A percentile compares a stretch with the other conserved stretches of the same genome.
Conservation (phyloP, 2,888 invertebrate species). For the Tachina lurida region DNA sequence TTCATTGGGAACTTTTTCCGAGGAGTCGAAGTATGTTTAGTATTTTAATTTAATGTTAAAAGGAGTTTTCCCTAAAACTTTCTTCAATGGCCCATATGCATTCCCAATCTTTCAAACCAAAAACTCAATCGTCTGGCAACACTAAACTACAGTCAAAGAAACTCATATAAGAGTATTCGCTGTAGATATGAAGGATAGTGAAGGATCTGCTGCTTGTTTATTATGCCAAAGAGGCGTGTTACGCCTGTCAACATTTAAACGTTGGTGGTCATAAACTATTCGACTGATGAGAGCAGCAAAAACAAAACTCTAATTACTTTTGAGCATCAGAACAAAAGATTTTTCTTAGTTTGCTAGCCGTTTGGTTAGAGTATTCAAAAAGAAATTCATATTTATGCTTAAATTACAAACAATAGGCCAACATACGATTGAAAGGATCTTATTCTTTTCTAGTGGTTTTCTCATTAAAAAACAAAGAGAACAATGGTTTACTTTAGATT, state of each 20-base stretch:
- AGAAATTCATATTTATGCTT: constrained; percentile 46
- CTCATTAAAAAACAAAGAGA: constrained; percentile 26
- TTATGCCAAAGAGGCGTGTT: constrained; percentile 83
- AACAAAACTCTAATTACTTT: constrained; percentile 50
- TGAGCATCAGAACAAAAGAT: constrained; percentile 49
- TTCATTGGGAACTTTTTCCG: too few relatives aligned
- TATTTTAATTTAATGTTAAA: too few relatives aligned
- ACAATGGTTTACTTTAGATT: constrained; percentile 56
- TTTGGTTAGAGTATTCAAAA: constrained; percentile 39
- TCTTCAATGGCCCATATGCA: too few relatives aligned
- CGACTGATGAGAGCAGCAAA: constrained; percentile 51
- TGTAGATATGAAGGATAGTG: constrained; percentile 68
- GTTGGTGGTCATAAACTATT: constrained; percentile 80
- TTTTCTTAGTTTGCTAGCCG: not conserved
- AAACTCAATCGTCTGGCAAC: not conserved
- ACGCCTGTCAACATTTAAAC: constrained; percentile 83
- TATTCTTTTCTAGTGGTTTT: constrained; percentile 55
- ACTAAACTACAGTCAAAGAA: not conserved
- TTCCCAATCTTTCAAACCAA: too few relatives aligned
- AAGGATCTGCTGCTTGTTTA: constrained; percentile 77
- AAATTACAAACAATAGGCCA: constrained; percentile 56
- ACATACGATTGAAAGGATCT: constrained; percentile 58
- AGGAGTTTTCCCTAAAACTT: too few relatives aligned
- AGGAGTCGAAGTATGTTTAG: too few relatives aligned
- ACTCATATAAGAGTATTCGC: constrained; percentile 36